Evolutionary conservation across 37 sponge, comb jelly and placozoan species (phyloP), one percentile per base, ranked within the genome.

Genomic region (Mnemiopsis leidyi): DNA sequence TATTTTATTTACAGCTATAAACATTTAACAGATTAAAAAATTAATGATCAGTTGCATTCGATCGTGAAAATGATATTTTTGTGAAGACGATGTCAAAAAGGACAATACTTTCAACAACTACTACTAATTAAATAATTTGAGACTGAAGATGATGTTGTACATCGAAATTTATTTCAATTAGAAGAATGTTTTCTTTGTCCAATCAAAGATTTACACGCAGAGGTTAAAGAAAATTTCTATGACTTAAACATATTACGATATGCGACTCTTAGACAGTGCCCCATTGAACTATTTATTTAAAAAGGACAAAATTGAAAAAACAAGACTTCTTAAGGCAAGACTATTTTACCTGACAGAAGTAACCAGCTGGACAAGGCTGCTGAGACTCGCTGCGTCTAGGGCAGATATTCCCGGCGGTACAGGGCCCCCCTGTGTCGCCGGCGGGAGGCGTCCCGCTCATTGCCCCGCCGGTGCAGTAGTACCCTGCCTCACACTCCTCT

Each of bases 401-500:
- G 32, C 93, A 92, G 16, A 39, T 23, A 5, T 85, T 39, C 13
- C 90, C 90, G 7, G 40, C 29, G 23, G 61, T 85, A 40, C 90
- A 85, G 26, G 13, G n/a, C 0, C 90, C 67, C 25, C 90, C 90
- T 7, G 90, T 85, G 21, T 23, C 61, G 0, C 90, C 90, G 7
- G 33, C 48, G 5, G 90, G 40, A 18, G 90, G 90, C 48, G 40
- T 85, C 48, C 38, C 36, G 3, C 36, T 85, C 24, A 23, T 85
- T 3, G 90, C 90, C 2, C 90, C 90, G n/a, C 83, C 90, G 37
- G 38, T 68, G 32, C 94, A 94, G 94, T 75, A 94, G 92, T 92
- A 94, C 23, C 94, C 92, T 37, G 94, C 94, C 68, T 30, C 39
- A 33, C 94, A 94, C 68, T 75, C 31, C 23, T n/a, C 90, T 85